A percentile compares a stretch with the other conserved stretches of the same genome.
Conservation (phyloP, 2,888 invertebrate genomes). For the Apocheima hispidaria region DNA sequence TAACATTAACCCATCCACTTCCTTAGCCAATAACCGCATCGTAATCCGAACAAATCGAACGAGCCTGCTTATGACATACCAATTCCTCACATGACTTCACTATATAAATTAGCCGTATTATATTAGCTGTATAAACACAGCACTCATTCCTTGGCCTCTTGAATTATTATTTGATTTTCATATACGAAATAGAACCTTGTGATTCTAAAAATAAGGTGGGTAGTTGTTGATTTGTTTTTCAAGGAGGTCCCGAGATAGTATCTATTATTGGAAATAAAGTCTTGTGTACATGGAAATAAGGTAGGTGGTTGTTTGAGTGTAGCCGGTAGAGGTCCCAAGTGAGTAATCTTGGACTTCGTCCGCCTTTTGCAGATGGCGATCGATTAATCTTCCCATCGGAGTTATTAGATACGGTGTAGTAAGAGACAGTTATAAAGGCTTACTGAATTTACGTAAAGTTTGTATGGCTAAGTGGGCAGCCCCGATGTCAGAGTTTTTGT, state of each 20-base stretch:
- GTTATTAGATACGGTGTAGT: conserved; percentile 56
- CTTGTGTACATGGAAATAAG: conserved; percentile 36
- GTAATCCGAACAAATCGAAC: conserved; percentile 30
- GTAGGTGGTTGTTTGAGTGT: conserved; percentile 41
- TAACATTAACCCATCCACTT: conserved; percentile 27
- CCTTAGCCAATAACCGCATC: conserved; percentile 18
- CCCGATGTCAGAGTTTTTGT: too few species aligned
- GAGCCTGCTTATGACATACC: conserved; percentile 38
- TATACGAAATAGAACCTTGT: background rate
- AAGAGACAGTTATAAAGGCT: conserved; percentile 3
- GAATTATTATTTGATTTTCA: conserved; percentile 50
- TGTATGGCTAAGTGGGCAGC: too few species aligned
- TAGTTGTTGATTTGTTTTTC: background rate
- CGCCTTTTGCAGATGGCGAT: conserved; percentile 76
- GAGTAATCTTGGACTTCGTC: conserved; percentile 76
- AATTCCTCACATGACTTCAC: conserved; percentile 34
- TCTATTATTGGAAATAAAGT: conserved; percentile 5
- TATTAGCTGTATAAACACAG: conserved; percentile 37
- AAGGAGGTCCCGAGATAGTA: background rate
- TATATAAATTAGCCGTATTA: conserved; percentile 40
- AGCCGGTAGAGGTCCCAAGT: conserved; percentile 63
- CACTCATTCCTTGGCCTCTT: conserved; percentile 28
- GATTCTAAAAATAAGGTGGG: background rate
- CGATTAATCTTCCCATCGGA: conserved; percentile 78
- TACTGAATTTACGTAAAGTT: too few species aligned